A percentile compares a stretch with the other conserved stretches of the same genome.
These are phyloP conservation scores for Prochilodus magdalenae DNA, from an alignment of 2,113 vertebrate genomes.

Conservation along the genomic window DNA sequence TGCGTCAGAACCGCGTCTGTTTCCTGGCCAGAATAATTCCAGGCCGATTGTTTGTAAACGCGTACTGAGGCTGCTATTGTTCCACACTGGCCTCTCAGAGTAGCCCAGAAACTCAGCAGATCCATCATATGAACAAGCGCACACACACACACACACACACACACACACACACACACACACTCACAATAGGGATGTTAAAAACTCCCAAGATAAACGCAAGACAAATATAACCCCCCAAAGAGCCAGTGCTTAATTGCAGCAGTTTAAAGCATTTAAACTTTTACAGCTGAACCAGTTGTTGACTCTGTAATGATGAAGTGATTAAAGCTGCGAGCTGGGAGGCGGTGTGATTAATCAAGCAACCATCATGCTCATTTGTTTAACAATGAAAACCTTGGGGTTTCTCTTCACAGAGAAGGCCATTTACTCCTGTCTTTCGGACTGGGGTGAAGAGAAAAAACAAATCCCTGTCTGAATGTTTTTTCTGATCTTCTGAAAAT, in stretches of 20 bases:
- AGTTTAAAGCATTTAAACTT: background rate
- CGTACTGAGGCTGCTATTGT: constrained; percentile 81
- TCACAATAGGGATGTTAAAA: background rate
- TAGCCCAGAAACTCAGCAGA: constrained; percentile 73
- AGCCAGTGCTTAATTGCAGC: constrained; percentile 13
- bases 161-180: constrained; percentile 61
- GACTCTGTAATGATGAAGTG: background rate
- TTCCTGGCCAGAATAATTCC: constrained; percentile 89
- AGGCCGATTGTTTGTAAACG: constrained; percentile 87
- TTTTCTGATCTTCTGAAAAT: background rate
- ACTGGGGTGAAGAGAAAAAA: background rate
- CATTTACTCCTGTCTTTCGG: background rate
- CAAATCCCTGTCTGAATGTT: background rate
- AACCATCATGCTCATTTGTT: background rate
- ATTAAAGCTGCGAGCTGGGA: background rate
- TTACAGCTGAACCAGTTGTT: background rate
- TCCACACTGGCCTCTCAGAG: constrained; percentile 74
- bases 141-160: constrained; percentile 61
- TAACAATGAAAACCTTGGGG: background rate
- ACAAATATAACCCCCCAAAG: constrained; percentile 16
- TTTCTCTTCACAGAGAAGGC: constrained; percentile 4
- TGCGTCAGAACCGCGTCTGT: constrained; percentile 85
- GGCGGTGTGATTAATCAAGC: background rate
- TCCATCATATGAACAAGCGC: constrained; percentile 78
- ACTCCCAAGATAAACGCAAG: constrained; percentile 7